Evolutionary conservation across 2,797 vertebrate species (phyloP), one percentile per base, ranked within the genome.

Genomic region (Acropternis orthonyx): DNA sequence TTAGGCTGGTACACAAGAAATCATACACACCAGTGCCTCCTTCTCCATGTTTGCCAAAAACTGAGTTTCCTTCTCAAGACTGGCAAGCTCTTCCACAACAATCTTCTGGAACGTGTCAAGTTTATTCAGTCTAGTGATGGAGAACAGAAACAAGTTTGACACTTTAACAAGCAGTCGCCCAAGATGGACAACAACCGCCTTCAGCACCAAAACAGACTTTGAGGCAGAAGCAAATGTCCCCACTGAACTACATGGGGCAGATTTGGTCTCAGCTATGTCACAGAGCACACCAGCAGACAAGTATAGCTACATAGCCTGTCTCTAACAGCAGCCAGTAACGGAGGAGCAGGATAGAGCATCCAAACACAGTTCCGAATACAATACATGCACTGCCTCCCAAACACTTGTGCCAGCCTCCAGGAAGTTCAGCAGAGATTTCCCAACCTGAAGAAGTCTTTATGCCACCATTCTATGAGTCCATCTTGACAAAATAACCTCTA

Each of bases 61-160:
- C 6, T 91, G 90, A 5, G 96, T 97, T 84, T 97, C 98, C 66
- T 98, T 96, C 85, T 99, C 98, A 44, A 99, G 96, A 15, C 26
- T 94, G 13, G 73, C 96, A 89, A 99, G 94, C 37, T 99, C 98
- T 68, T 97, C 97, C 55, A 97, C 87, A 65, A 99, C 88, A 6
- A 88, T 97, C 56, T 51, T 96, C 59, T 98, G 97, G 93, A 99
- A 99, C 12, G 54, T 74, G 46, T 99, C 97, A 71, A 99, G 73
- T 95, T 98, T 98, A 59, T 32, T 79, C 54, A 98, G 51, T 74
- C 98, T 98, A 75, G 71, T 2, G 26, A 85, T 36, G 2, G 51
- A 30, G 67, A 96, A 79, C 6, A 92, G 46, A 82, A 84, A 36
- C 6, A 21, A 69, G 58, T 66, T 23, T 36, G 23, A n/a, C 18